phyloP scores from a whole-genome alignment of 37 sponge, comb jelly and placozoan genomes.

The Axinella damicornis region DNA sequence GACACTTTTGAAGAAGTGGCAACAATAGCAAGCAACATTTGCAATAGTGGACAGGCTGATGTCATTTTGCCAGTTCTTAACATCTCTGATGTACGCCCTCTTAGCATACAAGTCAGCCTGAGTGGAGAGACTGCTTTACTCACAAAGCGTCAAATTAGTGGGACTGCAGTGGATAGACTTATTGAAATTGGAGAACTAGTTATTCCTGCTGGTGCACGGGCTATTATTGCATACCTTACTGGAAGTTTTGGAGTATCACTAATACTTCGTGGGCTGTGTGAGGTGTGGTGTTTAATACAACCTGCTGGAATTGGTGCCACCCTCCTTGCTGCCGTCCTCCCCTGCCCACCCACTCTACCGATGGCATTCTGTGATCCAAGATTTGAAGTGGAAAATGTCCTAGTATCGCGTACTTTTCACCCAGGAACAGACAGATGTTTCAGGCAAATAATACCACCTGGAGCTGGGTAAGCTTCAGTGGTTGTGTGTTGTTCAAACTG shows the following conservation, averaged over 20 bases:
- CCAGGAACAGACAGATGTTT: slow-evolving; percentile 21
- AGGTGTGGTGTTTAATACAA: slow-evolving; percentile 5
- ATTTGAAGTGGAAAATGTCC: background rate
- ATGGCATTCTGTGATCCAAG: background rate
- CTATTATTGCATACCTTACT: background rate
- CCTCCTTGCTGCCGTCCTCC: background rate
- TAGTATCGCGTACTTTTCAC: slow-evolving; percentile 5
- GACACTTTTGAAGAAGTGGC: background rate
- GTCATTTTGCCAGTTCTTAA: background rate
- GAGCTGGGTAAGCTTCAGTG: no score
- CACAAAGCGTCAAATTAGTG: background rate
- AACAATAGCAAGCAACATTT: background rate
- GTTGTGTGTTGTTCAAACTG: no score
- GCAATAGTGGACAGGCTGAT: slow-evolving; percentile 3
- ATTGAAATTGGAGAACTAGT: background rate
- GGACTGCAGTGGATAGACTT: background rate
- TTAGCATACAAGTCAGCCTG: slow-evolving; percentile 1
- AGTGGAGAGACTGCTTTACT: background rate
- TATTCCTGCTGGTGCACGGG: background rate
- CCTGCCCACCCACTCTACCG: slow-evolving; percentile 32
- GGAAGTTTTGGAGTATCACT: no score
- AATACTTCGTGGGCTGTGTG: background rate
- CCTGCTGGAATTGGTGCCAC: background rate
- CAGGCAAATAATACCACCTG: slow-evolving; percentile 14
- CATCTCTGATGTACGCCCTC: background rate